Percentiles rank a stretch among this genome's conserved stretches.
Evolutionary conservation across 2,888 invertebrate genomes (phyloP).

Genomic region (Petrolisthes cinctipes): DNA sequence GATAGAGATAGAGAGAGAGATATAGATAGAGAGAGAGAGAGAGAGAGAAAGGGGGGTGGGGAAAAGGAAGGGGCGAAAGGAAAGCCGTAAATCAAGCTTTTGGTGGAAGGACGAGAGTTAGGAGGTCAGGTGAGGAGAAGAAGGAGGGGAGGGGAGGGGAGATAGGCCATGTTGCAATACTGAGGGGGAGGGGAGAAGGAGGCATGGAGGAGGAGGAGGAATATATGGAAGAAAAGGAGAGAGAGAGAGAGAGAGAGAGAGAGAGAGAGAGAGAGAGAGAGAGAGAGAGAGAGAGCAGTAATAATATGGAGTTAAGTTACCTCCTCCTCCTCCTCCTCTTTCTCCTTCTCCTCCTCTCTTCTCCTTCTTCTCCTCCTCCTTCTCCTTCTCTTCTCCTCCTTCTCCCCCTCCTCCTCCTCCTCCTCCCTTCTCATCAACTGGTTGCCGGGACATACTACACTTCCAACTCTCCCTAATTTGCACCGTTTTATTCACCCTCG

Average conservation of each 20-base stretch:
- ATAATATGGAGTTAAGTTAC: too few relatives aligned
- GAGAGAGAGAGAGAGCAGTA: not conserved
- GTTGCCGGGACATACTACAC: too few relatives aligned
- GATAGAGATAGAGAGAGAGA: not conserved
- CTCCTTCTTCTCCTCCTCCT: not conserved
- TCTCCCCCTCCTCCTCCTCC: not conserved
- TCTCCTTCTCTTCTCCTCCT: not conserved
- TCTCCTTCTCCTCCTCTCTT: not conserved
- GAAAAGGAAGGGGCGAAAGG: not conserved
- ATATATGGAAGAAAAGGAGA: slow-evolving; percentile 8
- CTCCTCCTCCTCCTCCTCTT: not conserved
- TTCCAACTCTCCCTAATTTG: too few relatives aligned
- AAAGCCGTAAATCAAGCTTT: not conserved
- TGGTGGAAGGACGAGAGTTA: not conserved
- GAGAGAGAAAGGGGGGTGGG: not conserved
- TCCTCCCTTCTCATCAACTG: not conserved
- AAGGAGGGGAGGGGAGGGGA: not conserved
- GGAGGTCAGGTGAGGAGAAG: not conserved
- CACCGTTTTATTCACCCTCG: too few relatives aligned
- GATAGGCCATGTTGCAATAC: not conserved
- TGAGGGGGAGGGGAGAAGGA: not conserved
- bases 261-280: not conserved
- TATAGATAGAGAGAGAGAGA: not conserved
- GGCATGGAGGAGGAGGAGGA: not conserved
- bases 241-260: slow-evolving; percentile 30